Evolutionary conservation across 2,113 vertebrate species (phyloP).

Genomic region (Tragelaphus strepsiceros): DNA sequence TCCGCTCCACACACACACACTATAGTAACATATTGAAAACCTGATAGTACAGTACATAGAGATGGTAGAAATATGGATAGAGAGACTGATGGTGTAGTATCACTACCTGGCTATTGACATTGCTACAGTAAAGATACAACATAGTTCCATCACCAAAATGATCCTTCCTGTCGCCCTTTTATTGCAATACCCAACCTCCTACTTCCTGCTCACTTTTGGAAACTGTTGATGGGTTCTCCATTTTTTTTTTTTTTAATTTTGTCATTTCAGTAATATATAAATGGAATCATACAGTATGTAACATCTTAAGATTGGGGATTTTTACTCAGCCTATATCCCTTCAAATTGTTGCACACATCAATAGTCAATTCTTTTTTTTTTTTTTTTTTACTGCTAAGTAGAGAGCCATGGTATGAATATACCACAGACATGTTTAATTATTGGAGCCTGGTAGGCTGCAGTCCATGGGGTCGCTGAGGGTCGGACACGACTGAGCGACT

Average conservation of each 20-base stretch:
- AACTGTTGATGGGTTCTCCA: background rate
- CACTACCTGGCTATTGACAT: background rate
- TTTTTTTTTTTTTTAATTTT: background rate
- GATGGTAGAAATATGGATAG: background rate
- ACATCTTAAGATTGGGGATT: background rate
- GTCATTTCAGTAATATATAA: background rate
- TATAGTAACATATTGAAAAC: background rate
- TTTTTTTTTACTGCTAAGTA: background rate
- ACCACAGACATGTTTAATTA: background rate
- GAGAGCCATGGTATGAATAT: background rate
- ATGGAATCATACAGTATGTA: background rate
- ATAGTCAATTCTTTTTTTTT: too few species aligned
- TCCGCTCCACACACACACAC: rapidly evolving
- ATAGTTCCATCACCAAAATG: background rate
- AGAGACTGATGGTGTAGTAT: background rate
- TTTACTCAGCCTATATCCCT: background rate
- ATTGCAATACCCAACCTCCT: background rate
- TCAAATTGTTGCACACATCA: background rate
- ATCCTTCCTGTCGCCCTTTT: background rate
- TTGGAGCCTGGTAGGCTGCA: background rate
- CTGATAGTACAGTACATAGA: background rate
- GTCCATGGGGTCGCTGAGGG: too few species aligned
- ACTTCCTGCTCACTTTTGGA: background rate
- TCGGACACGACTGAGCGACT: too few species aligned
- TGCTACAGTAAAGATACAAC: background rate